Conservation (phyloP, 2,797 vertebrate species). For the Nannoperca australis region DNA sequence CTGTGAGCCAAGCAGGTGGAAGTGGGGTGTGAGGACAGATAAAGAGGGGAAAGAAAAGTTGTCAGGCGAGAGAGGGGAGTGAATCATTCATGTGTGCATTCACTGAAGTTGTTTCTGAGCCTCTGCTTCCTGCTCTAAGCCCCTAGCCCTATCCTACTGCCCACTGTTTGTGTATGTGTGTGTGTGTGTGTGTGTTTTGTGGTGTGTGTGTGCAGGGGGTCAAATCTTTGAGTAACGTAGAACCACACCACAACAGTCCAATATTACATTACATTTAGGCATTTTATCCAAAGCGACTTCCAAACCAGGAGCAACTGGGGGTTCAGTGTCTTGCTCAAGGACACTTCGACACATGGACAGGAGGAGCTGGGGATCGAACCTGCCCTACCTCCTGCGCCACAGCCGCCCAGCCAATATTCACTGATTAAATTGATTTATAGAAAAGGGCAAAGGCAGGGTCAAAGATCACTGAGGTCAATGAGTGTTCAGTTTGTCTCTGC, state of each 20-base stretch:
- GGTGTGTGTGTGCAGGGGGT: background rate
- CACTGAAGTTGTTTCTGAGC: conserved; percentile 51
- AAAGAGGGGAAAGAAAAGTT: conserved; percentile 46
- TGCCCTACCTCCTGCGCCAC: too few species aligned
- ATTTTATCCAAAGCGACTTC: too few species aligned
- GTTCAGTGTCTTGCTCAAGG: too few species aligned
- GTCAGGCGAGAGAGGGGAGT: conserved; percentile 21
- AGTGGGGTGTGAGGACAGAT: conserved; percentile 35
- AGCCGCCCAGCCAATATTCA: too few species aligned
- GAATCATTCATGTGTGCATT: conserved; percentile 46
- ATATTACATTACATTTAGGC: conserved; percentile 4
- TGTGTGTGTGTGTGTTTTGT: conserved; percentile 6
- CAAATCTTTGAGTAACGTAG: conserved; percentile 11
- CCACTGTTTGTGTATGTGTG: conserved; percentile 4
- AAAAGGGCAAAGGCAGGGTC: background rate
- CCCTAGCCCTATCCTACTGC: conserved; percentile 30
- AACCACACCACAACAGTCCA: conserved; percentile 21
- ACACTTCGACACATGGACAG: too few species aligned
- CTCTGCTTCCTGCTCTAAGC: conserved; percentile 60
- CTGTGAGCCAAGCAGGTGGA: conserved; percentile 48
- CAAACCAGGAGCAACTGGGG: too few species aligned
- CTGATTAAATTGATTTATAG: conserved; percentile 19
- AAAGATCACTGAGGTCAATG: conserved; percentile 21
- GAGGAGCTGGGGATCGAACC: too few species aligned
- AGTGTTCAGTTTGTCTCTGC: conserved; percentile 19